Evolutionary conservation across 2,888 invertebrate species (phyloP), one percentile per base, ranked within the genome.

Genomic region (Rhopalosiphum nymphaeae): DNA sequence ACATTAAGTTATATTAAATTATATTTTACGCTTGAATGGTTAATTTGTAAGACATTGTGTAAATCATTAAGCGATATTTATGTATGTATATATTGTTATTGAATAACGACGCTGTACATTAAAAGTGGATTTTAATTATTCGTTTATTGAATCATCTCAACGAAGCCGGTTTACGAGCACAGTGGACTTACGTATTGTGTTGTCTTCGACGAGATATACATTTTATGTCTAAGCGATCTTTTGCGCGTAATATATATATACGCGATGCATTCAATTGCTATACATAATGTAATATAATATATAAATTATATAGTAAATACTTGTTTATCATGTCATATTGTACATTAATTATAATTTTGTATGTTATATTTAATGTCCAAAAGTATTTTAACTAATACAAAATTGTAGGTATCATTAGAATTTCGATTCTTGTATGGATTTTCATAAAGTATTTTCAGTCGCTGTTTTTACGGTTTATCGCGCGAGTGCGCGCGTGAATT

Each of bases 11-110:
- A 78, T 78, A 78, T 36, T 21, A 78, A 36, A 46, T 87, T 86
- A 42, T 57, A 89, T 13, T 90, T n/a, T 46, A 61, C 42, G 42
- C 42, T 90, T 29, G 61, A 61, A 90, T 90, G 61, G 89, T 90
- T 90, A 90, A 90, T 90, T 90, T 90, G 89, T 90, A 61, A 67
- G n/a, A 90, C 61, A 46, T 46, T 90, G 89, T 90, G 61, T 46
- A 46, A n/a, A 21, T 46, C 61, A n/a, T 61, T n/a, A n/a, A 90
- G 67, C 1, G 29, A 89, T 44, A 89, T 61, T 61, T 89, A 57
- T 56, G 13, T 56, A 57, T 29, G 29, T 42, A 56, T 2, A 13
- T 89, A n/a, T 46, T 9, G 49, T 21, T 87, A 87, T 87, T 26
- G 42, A 49, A 87, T 87, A n/a, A 67, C 49, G 25, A 29, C 21